phyloP scores from a whole-genome alignment of 2,888 invertebrate genomes.

The Agrilus mali region DNA sequence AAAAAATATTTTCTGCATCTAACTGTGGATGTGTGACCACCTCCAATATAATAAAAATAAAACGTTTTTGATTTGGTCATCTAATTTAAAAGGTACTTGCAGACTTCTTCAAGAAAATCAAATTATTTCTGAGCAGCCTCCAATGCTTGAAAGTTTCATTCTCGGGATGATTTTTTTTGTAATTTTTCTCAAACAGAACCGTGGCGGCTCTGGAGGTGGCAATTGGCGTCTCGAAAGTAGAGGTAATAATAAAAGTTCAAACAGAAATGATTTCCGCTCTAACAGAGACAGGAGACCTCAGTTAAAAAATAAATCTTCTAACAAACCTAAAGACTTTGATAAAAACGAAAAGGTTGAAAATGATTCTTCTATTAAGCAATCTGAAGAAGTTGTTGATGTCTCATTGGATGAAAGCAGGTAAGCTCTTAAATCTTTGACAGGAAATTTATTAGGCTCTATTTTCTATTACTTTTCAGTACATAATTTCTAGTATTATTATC shows the following conservation, averaged over 20 bases:
- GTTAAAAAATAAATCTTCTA: constrained; percentile 8
- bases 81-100: too few species aligned
- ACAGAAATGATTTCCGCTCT: constrained; percentile 9
- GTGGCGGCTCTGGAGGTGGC: constrained; percentile 4
- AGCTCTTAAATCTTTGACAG: neutral
- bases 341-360: constrained; percentile 11
- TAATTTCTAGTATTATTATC: neutral
- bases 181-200: constrained; percentile 8
- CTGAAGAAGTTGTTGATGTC: constrained; percentile 9
- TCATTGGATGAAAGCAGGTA: constrained; percentile 10
- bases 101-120: too few species aligned
- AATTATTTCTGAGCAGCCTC: too few species aligned
- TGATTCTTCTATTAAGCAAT: constrained; percentile 18
- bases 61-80: too few species aligned
- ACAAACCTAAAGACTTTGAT: constrained; percentile 7
- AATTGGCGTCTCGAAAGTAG: constrained; percentile 10
- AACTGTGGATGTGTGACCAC: too few species aligned
- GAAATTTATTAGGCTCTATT: too few species aligned
- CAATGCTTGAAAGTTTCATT: constrained; percentile 1
- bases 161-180: constrained; percentile 5
- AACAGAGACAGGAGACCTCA: constrained; percentile 10
- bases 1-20: too few species aligned
- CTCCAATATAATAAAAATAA: too few species aligned
- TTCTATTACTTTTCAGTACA: too few species aligned
- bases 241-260: constrained; percentile 6